Base-by-base conservation (phyloP, 2,113 vertebrate species). In the Miniopterus natalensis region DNA sequence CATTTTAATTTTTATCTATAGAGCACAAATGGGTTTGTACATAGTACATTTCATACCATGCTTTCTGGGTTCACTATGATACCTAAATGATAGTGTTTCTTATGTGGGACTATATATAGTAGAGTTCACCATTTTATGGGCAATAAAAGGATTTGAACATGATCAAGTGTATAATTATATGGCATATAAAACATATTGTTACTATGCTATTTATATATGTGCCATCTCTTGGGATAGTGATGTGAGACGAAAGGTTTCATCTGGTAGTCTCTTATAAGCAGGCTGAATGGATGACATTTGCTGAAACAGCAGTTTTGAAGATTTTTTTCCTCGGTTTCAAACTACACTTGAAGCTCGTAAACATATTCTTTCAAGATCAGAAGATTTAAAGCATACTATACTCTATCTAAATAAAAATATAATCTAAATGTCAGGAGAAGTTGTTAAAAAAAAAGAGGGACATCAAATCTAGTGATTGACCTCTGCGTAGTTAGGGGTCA, bases 111-210 rank as follows among this genome's bases (percentile, higher is more conserved):
- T 85, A 75, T 74, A 42, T 90, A 81, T 79, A 42, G 91, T 77
- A 77, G 63, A 55, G 53, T 92, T 84, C 65, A 88, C 61, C 66
- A 83, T 94, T 91, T 95, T 86, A 94, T 88, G 73, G 80, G 57
- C 63, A 53, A 61, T 96, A 75, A 90, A 95, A 94, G 49, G 45
- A 55, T 73, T 92, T 95, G 74, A 90, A 84, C 74, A 84, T 85
- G 90, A 96, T 92, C 74, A 79, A 94, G 25, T 81, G 65, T 27
- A 61, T 78, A 95, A 92, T 94, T 94, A 78, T 65, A 90, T 75
- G 81, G 40, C 83, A 74, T 88, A 94, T 96, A 92, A 94, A 95
- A 83, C 45, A 92, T 84, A 90, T 40, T 86, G 77, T 94, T 96
- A 78, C 71, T 83, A 2, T 83, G 88, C 88, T 96, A 61, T 94